Percentiles rank a stretch among this genome's conserved stretches.
Evolutionary conservation across 2,888 invertebrate genomes (phyloP).

Genomic region (Periphyllus acericola): DNA sequence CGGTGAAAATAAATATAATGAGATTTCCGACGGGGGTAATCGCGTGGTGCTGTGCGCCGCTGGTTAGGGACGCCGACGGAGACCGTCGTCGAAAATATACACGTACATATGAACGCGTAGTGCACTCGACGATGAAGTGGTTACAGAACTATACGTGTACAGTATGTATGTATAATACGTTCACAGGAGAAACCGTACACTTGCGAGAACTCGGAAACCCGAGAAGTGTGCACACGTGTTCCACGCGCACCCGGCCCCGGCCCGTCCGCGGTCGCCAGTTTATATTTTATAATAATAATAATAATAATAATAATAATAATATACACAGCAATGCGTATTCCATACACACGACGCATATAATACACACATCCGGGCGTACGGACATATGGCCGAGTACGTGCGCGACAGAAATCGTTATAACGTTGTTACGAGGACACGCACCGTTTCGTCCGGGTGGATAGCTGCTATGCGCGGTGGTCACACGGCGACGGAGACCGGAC

Average conservation of each 20-base stretch:
- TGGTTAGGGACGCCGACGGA: background rate
- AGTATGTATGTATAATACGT: no score
- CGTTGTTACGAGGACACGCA: conserved; percentile 16
- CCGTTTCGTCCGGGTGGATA: conserved; percentile 33
- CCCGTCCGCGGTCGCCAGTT: background rate
- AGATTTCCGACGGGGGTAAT: background rate
- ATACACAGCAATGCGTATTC: background rate
- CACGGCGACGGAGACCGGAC: background rate
- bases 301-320: background rate
- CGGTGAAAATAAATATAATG: background rate
- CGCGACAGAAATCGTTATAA: conserved; percentile 46
- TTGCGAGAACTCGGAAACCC: conserved; percentile 54
- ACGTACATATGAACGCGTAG: background rate
- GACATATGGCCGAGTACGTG: conserved; percentile 39
- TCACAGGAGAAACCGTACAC: conserved; percentile 52
- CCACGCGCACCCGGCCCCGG: conserved; percentile 9
- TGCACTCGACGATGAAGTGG: background rate
- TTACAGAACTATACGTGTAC: background rate
- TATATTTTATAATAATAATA: background rate
- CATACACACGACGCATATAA: background rate
- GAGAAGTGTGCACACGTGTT: conserved; percentile 56
- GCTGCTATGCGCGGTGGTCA: background rate
- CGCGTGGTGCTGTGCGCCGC: background rate
- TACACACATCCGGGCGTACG: conserved; percentile 42
- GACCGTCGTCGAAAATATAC: background rate